Conservation (phyloP, 2,797 vertebrate species). For the Bradypodion ventrale region DNA sequence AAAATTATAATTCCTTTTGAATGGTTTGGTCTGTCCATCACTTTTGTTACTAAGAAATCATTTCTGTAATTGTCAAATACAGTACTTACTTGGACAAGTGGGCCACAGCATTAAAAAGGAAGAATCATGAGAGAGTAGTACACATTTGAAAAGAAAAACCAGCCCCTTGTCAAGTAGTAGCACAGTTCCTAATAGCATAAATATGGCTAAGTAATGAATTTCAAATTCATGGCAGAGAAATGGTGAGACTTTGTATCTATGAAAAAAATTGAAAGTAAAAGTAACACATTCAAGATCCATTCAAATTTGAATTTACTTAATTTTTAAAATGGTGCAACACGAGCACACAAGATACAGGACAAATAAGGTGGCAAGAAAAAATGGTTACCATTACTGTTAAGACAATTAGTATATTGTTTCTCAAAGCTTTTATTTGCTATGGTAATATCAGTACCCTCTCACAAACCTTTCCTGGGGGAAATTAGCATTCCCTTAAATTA, state of each 20-base stretch:
- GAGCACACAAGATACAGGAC: neutral
- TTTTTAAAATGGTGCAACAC: conserved; percentile 2
- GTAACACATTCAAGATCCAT: neutral
- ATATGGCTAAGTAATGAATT: no score
- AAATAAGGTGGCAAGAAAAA: neutral
- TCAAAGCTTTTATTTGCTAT: neutral
- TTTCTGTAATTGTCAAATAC: neutral
- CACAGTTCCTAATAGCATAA: no score
- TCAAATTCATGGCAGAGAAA: no score
- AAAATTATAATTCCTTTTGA: neutral
- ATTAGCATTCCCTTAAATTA: conserved; percentile 3
- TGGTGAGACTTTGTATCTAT: neutral
- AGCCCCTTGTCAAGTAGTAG: neutral
- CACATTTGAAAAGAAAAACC: neutral
- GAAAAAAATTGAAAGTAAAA: neutral
- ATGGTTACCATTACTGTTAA: rapidly evolving
- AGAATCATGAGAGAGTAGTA: no score
- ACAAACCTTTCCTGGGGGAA: neutral
- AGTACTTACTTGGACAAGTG: neutral
- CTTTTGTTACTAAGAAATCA: neutral
- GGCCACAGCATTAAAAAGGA: neutral
- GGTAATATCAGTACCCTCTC: neutral
- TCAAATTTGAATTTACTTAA: neutral
- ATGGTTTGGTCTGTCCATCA: neutral
- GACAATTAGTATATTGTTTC: neutral